These are phyloP conservation scores for Xyrauchen texanus DNA, from an alignment of 2,113 vertebrate genomes.

Conservation along the genomic window DNA sequence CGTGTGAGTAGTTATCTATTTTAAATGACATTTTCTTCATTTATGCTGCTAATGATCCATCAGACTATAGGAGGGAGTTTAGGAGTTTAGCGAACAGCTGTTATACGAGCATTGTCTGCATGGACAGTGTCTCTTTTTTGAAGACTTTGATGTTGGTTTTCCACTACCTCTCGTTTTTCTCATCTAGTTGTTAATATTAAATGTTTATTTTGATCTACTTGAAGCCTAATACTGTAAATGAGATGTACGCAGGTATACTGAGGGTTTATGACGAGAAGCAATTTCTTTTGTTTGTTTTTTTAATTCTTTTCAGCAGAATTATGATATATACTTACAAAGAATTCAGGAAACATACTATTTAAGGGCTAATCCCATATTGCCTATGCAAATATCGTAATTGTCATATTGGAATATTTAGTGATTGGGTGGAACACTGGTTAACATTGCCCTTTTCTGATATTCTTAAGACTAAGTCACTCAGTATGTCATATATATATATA, in stretches of 20 bases:
- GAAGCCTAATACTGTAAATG: slow-evolving; percentile 84
- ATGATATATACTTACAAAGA: slow-evolving; percentile 76
- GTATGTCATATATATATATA: slow-evolving; percentile 68
- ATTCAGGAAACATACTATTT: slow-evolving; percentile 81
- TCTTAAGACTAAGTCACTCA: slow-evolving; percentile 72
- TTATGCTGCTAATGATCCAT: slow-evolving; percentile 35
- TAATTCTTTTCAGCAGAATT: slow-evolving; percentile 69
- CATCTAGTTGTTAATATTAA: slow-evolving; percentile 74
- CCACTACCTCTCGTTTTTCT: slow-evolving; percentile 83
- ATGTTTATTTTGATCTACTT: slow-evolving; percentile 80
- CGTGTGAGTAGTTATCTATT: background rate
- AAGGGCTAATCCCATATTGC: slow-evolving; percentile 85
- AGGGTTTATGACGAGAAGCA: slow-evolving; percentile 69
- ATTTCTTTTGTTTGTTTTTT: slow-evolving; percentile 55
- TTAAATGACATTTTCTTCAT: background rate
- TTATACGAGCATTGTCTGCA: slow-evolving; percentile 64
- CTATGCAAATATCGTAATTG: slow-evolving; percentile 83
- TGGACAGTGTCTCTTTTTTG: slow-evolving; percentile 25
- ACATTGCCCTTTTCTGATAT: slow-evolving; percentile 79
- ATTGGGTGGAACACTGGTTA: slow-evolving; percentile 76
- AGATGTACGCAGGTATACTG: slow-evolving; percentile 76
- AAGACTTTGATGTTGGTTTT: slow-evolving; percentile 64
- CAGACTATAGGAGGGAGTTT: no score
- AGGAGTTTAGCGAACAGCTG: no score
- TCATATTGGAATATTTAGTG: slow-evolving; percentile 66